Percentiles rank a stretch among this genome's conserved stretches.
Conservation (phyloP, 2,888 invertebrate genomes). For the Melanophora roralis region DNA sequence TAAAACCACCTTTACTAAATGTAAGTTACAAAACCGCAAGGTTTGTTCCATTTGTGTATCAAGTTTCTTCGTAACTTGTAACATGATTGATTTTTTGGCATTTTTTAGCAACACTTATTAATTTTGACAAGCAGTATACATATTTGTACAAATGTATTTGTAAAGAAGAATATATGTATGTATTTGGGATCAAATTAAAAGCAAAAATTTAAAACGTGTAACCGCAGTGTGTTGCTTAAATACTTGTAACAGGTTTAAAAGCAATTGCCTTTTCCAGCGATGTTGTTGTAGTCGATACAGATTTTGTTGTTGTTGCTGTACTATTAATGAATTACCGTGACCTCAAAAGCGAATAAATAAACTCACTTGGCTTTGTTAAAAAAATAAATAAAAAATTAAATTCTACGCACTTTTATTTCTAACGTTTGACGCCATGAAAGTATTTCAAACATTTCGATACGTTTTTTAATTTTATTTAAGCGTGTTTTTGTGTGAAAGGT, state of each 20-base stretch:
- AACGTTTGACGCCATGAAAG: conserved; percentile 49
- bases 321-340: conserved; percentile 50
- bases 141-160: too few species aligned
- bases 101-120: too few species aligned
- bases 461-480: conserved; percentile 10
- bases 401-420: conserved; percentile 48
- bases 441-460: conserved; percentile 38
- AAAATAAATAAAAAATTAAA: conserved; percentile 22
- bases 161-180: too few species aligned
- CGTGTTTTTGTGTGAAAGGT: conserved; percentile 23
- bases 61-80: too few species aligned
- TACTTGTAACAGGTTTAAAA: conserved; percentile 9
- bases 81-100: too few species aligned
- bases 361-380: too few species aligned
- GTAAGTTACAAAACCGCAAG: too few species aligned
- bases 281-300: neutral
- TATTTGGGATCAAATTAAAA: too few species aligned
- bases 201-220: too few species aligned
- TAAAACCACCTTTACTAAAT: too few species aligned
- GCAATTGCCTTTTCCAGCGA: neutral
- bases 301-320: conserved; percentile 19
- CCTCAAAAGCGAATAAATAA: conserved; percentile 8
- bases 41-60: too few species aligned
- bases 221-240: neutral
- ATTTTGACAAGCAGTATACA: too few species aligned